Evolutionary conservation across 1,140 invertebrate species (phyloP).

Genomic region (Onthophagus taurus): DNA sequence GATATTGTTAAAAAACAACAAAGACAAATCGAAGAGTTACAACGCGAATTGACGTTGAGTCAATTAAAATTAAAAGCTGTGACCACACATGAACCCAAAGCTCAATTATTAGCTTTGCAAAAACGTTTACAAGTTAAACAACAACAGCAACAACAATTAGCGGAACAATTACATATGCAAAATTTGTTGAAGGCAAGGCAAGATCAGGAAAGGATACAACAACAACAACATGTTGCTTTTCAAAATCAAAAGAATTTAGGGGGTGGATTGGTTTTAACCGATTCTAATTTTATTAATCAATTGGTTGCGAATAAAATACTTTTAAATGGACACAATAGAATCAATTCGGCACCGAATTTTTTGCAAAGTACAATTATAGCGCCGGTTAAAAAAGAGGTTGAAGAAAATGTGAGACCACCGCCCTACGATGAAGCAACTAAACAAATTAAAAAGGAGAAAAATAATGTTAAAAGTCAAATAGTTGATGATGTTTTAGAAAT

Average conservation of each 20-base stretch:
- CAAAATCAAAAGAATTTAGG: conserved; percentile 33
- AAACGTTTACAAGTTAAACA: conserved; percentile 50
- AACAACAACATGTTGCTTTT: conserved; percentile 37
- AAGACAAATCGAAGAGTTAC: conserved; percentile 77
- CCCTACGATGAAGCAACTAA: conserved; percentile 66
- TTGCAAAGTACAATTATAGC: conserved; percentile 34
- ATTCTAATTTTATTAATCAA: conserved; percentile 37
- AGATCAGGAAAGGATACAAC: conserved; percentile 32
- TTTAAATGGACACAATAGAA: conserved; percentile 33
- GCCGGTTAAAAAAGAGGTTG: conserved; percentile 16
- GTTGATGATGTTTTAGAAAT: conserved; percentile 95
- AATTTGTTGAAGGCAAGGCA: conserved; percentile 32
- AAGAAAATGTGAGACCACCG: conserved; percentile 37
- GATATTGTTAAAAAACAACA: conserved; percentile 78
- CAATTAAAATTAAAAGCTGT: conserved; percentile 59
- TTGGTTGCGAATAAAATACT: conserved; percentile 34
- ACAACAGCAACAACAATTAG: conserved; percentile 54
- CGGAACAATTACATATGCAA: conserved; percentile 46
- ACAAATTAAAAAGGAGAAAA: conserved; percentile 47
- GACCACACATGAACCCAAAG: conserved; percentile 35
- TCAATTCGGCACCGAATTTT: conserved; percentile 45
- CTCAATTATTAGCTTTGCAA: conserved; percentile 34
- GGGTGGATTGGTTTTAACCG: conserved; percentile 28
- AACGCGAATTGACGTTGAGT: conserved; percentile 68
- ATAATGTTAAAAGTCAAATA: conserved; percentile 68